phyloP scores from a whole-genome alignment of 2,797 vertebrate species.

The Semotilus atromaculatus region DNA sequence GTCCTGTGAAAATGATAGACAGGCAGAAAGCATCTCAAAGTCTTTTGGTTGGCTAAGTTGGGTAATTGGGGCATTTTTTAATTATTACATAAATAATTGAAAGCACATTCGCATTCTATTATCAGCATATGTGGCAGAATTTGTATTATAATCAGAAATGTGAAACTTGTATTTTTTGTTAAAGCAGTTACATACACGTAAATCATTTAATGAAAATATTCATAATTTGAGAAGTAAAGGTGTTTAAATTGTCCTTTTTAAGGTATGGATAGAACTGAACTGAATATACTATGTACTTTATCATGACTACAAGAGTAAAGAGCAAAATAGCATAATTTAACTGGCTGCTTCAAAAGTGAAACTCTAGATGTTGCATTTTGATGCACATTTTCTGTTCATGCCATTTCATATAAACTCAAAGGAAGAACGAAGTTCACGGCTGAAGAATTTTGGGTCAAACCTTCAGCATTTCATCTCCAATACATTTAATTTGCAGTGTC shows the following conservation, averaged over 20 bases:
- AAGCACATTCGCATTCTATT: background rate
- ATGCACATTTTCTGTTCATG: background rate
- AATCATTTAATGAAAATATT: background rate
- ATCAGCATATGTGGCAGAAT: background rate
- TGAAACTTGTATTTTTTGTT: background rate
- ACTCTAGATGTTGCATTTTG: background rate
- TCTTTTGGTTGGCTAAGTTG: background rate
- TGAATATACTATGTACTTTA: background rate
- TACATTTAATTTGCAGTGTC: slow-evolving; percentile 18
- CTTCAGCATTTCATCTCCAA: background rate
- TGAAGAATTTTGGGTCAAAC: background rate
- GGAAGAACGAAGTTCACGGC: background rate
- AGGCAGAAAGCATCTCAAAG: background rate
- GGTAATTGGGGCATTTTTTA: background rate
- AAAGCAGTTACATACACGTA: background rate
- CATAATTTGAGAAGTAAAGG: background rate
- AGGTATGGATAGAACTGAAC: background rate
- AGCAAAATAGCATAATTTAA: background rate
- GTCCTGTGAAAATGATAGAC: background rate
- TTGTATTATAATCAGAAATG: background rate
- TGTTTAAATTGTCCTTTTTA: background rate
- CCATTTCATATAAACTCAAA: background rate
- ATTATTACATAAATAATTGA: background rate
- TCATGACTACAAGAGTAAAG: background rate
- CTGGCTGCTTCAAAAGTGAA: background rate